Evolutionary conservation across 2,888 invertebrate species (phyloP), one percentile per base, ranked within the genome.

Genomic region (Cosmia pyralina): DNA sequence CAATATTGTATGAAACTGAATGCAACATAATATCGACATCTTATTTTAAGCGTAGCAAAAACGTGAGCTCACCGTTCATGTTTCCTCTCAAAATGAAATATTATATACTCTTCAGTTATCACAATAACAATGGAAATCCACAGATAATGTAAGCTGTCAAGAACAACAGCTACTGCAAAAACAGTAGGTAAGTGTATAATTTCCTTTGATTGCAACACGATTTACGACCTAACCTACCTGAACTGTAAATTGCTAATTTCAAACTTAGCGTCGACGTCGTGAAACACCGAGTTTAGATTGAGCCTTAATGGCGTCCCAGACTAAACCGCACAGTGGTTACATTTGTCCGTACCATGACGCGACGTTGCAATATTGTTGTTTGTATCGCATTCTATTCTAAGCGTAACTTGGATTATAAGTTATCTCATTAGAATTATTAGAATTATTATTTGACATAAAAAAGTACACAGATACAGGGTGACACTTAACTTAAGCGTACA

Each of bases 211-310:
- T 71, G 41, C 71, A 67, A 59, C 53, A 67, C 38, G 55, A 57
- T 68, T 77, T 77, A 67, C 53, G 10, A n/a, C 50, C 67, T 64
- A 19, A 76, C 66, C 50, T 44, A 58, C 50, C 53, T 28, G 64
- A 72, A 59, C 72, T 62, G 78, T 44, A 79, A 77, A 79, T 79
- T 72, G 59, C 82, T 68, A 72, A 82, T 72, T 82, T 38, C 41
- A 13, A 72, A 68, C 44, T 59, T 59, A 60, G 44, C 67, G 41
- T 77, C 67, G 57, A 65, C 72, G 44, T 68, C 64, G 15, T 53
- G 55, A 65, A 60, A 55, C 58, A 5, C 55, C 22, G 41, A 48
- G 57, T 52, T 72, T 65, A 82, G 59, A 77, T 79, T 58, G 53
- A 59, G 57, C 53, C 70, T 15, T 82, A 82, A 82, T 77, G 64